Evolutionary conservation across 92 coral and sea anemone genomes (phyloP), one percentile per base, ranked within the genome.

Genomic region (Zoanthus sansibaricus): DNA sequence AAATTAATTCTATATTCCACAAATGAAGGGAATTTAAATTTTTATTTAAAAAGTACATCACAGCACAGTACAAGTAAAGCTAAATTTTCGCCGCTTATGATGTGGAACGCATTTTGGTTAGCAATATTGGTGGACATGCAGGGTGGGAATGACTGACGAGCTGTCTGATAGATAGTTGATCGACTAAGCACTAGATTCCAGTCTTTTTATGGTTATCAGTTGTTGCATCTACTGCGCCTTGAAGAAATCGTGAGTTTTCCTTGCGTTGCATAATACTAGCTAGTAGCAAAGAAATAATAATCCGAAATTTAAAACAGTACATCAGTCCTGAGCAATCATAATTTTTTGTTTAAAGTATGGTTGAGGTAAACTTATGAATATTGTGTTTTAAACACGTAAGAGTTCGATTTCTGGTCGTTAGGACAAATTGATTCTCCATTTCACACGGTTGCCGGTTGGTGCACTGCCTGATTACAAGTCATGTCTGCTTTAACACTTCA

Each of bases 401-500:
- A 20, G 72, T 7, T 5, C 42, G 66, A 67, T 9, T 9, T 49
- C 55, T 49, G 55, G 8, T 49, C 55, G 10, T 6, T 11, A 49
- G 12, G 72, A 67, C 11, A 30, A 20, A 20, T 67, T 9, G 21
- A 67, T 21, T 20, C 6, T 21, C 72, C 12, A 30, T 20, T 18
- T 9, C 14, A 10, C 5, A 58, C 18, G 6, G n/a, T 58, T 58
- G 20, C 6, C 14, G 66, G 17, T 16, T 5, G n/a, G 13, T 16
- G 2, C 13, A 64, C 3, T 17, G 9, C 18, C 70, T 25, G 25
- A 37, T 15, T 7, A 25, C 25, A 25, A 25, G 9, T 4, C n/a
- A 46, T 74, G 58, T 56, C 78, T 74, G 78, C 78, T 21, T 47
- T 74, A 32, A 30, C 14, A 17, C 12, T 48, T 47, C 78, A 46